Conservation (phyloP, 2,113 vertebrate genomes). For the Alligator sinensis region DNA sequence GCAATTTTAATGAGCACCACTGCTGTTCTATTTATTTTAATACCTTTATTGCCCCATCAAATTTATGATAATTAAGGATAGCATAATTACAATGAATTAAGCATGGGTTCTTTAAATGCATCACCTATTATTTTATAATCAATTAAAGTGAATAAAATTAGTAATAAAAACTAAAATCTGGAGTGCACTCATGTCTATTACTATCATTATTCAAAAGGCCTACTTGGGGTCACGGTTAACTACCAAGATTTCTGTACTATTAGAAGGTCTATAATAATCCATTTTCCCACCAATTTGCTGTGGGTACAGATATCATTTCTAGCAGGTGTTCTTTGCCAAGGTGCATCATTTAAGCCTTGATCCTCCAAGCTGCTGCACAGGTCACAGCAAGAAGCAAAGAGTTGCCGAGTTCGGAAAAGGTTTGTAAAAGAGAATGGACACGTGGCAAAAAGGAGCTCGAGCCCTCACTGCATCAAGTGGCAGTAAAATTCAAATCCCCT, state of each 20-base stretch:
- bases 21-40: slow-evolving; percentile 66
- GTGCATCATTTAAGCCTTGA: not conserved
- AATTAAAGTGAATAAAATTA: slow-evolving; percentile 73
- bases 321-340: not conserved
- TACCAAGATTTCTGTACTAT: slow-evolving; percentile 14
- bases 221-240: not conserved
- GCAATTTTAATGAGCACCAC: slow-evolving; percentile 68
- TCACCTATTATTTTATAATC: slow-evolving; percentile 66
- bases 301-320: not conserved
- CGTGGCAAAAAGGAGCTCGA: not conserved
- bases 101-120: slow-evolving; percentile 46
- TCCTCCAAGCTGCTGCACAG: not conserved
- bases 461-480: not conserved
- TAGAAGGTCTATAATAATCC: slow-evolving; percentile 23
- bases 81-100: slow-evolving; percentile 68
- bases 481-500: not conserved
- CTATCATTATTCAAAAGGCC: slow-evolving; percentile 30
- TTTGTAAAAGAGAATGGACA: accelerated
- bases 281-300: slow-evolving; percentile 24
- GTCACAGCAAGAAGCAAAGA: not conserved
- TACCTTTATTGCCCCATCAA: slow-evolving; percentile 66
- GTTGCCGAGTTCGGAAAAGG: not conserved
- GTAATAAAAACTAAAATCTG: slow-evolving; percentile 61
- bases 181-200: slow-evolving; percentile 36
- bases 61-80: slow-evolving; percentile 67